These are phyloP conservation scores for Galaxias olidus DNA, from an alignment of 2,797 vertebrate species.

Conservation along the genomic window DNA sequence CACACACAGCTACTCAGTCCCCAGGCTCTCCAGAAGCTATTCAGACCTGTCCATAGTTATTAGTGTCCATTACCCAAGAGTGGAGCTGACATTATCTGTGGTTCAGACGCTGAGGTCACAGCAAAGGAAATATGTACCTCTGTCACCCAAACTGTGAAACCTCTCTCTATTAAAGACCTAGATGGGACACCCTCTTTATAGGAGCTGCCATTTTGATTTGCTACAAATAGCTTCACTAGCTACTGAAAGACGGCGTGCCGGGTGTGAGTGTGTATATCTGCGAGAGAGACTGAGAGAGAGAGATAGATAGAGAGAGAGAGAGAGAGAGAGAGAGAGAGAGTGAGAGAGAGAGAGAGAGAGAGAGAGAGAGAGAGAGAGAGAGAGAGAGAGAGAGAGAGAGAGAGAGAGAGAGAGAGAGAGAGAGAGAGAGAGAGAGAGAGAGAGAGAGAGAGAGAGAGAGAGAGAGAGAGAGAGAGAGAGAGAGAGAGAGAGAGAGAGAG, in stretches of 20 bases:
- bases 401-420: too few species aligned
- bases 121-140: background rate
- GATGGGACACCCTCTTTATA: slow-evolving; percentile 10
- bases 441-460: too few species aligned
- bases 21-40: background rate
- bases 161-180: background rate
- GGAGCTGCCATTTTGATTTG: slow-evolving; percentile 10
- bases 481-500: background rate
- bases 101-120: slow-evolving; percentile 19
- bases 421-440: too few species aligned
- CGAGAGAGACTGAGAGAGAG: too few species aligned
- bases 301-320: too few species aligned
- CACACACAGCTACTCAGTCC: background rate
- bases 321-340: too few species aligned
- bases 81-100: background rate
- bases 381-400: too few species aligned
- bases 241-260: background rate
- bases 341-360: too few species aligned
- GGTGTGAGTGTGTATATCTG: too few species aligned
- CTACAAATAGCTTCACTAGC: slow-evolving; percentile 24
- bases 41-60: background rate
- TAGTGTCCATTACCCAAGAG: too few species aligned
- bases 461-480: background rate
- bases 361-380: too few species aligned
- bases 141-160: slow-evolving; percentile 2